phyloP scores from a whole-genome alignment of 2,797 vertebrate species.

The Enteromius argenteus region DNA sequence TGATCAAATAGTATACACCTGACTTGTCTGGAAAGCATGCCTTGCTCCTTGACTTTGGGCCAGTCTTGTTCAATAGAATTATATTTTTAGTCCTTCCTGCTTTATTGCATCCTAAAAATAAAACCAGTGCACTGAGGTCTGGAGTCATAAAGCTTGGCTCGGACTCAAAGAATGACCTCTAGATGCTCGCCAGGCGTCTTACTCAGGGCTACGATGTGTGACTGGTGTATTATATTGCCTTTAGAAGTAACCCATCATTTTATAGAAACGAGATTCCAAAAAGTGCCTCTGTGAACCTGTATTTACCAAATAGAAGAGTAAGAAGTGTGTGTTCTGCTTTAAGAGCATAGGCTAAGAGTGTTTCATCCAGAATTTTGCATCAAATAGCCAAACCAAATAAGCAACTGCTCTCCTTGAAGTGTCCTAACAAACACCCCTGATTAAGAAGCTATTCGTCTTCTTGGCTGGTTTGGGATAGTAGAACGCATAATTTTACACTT shows the following conservation, averaged over 20 bases:
- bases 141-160: constrained; percentile 43
- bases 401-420: neutral
- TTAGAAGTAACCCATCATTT: neutral
- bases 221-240: neutral
- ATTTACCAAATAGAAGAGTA: neutral
- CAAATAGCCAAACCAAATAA: neutral
- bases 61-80: constrained; percentile 49
- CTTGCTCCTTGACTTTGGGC: constrained; percentile 44
- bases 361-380: neutral
- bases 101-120: constrained; percentile 63
- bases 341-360: neutral
- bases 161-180: constrained; percentile 28
- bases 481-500: neutral
- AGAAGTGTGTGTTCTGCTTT: neutral
- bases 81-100: constrained; percentile 46
- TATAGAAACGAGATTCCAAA: neutral
- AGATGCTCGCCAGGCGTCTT: neutral
- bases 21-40: constrained; percentile 31
- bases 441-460: neutral
- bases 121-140: constrained; percentile 45
- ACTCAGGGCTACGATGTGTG: neutral
- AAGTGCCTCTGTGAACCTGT: neutral
- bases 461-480: neutral
- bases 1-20: constrained; percentile 1
- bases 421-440: neutral